Evolutionary conservation across 2,888 invertebrate species (phyloP).

Genomic region (Dascillus cervinus): DNA sequence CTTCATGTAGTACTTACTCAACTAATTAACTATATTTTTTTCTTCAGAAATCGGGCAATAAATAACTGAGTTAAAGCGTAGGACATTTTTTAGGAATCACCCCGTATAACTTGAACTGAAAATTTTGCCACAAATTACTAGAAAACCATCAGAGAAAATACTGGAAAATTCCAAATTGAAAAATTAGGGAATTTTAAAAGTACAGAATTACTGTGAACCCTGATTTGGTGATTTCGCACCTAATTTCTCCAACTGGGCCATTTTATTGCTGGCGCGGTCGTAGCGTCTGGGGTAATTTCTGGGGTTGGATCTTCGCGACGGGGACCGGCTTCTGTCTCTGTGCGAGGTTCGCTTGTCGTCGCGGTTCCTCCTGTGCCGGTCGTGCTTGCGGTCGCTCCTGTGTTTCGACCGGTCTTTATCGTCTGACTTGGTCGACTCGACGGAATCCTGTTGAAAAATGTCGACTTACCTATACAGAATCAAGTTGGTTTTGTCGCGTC

Average conservation of each 20-base stretch:
- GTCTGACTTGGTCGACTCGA: conserved; percentile 22
- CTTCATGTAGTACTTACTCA: too few relatives aligned
- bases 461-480: conserved; percentile 31
- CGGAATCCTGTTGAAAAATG: conserved; percentile 39
- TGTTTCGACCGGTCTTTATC: conserved; percentile 15
- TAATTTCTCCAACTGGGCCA: conserved; percentile 44
- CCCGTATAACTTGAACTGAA: too few relatives aligned
- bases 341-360: conserved; percentile 23
- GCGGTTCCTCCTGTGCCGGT: conserved; percentile 28
- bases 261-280: conserved; percentile 42
- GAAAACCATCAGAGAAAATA: too few relatives aligned
- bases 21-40: too few relatives aligned
- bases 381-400: conserved; percentile 13
- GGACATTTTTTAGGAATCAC: too few relatives aligned
- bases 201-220: too few relatives aligned
- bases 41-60: too few relatives aligned
- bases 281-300: conserved; percentile 35
- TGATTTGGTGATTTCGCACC: too few relatives aligned
- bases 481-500: conserved; percentile 4
- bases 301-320: conserved; percentile 29
- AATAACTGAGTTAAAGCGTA: too few relatives aligned
- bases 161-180: too few relatives aligned
- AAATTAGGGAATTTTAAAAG: too few relatives aligned
- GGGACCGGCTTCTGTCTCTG: conserved; percentile 26
- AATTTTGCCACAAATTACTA: too few relatives aligned